Evolutionary conservation across 2,113 vertebrate genomes (phyloP).

Genomic region (Neoarius graeffei): DNA sequence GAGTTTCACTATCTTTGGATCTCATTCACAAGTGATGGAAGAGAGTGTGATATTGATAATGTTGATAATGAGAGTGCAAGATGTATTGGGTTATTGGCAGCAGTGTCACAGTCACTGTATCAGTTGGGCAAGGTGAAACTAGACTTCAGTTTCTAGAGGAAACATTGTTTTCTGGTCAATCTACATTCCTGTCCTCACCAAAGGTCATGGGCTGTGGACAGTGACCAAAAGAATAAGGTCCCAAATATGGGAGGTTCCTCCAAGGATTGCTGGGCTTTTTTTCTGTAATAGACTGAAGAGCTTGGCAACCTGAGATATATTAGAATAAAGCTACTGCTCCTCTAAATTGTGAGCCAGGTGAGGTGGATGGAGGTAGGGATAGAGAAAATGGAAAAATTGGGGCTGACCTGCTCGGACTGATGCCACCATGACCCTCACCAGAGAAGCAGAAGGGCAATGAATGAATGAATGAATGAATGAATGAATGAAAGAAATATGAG

Average conservation of each 20-base stretch:
- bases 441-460: neutral
- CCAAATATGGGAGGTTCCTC: neutral
- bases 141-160: no score
- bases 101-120: neutral
- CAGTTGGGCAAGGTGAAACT: neutral
- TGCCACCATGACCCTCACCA: neutral
- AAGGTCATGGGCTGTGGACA: neutral
- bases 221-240: neutral
- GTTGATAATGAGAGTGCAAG: no score
- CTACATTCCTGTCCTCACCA: neutral
- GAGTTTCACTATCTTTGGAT: no score
- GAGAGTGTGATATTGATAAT: no score
- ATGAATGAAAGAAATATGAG: neutral
- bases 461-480: neutral
- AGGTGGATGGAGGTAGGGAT: no score
- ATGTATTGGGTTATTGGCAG: neutral
- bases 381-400: no score
- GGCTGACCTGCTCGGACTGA: no score
- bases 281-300: neutral
- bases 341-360: no score
- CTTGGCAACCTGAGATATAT: neutral
- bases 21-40: no score
- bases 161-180: neutral
- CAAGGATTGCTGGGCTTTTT: neutral
- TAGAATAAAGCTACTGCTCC: no score